phyloP scores from a whole-genome alignment of 1,140 invertebrate species.

The Riptortus pedestris region DNA sequence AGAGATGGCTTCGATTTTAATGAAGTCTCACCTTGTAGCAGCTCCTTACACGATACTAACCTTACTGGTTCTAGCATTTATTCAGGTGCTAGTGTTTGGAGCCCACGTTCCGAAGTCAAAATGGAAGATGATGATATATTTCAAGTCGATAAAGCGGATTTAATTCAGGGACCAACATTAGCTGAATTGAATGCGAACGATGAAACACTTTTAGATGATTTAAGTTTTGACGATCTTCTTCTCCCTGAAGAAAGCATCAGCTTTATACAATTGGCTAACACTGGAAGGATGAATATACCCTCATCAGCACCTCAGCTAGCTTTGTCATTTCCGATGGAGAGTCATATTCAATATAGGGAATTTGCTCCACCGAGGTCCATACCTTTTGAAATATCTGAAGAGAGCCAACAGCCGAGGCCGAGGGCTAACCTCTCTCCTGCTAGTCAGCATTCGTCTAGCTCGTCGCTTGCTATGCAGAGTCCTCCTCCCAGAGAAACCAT shows the following conservation, averaged over 20 bases:
- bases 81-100: conserved; percentile 40
- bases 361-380: background rate
- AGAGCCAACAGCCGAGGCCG: background rate
- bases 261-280: conserved; percentile 31
- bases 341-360: conserved; percentile 20
- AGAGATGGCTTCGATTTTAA: conserved; percentile 40
- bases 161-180: conserved; percentile 71
- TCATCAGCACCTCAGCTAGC: conserved; percentile 12
- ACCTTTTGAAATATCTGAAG: conserved; percentile 1
- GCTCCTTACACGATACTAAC: conserved; percentile 40
- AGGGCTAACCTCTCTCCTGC: conserved; percentile 12
- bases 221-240: conserved; percentile 75
- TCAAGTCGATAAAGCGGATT: conserved; percentile 76
- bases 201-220: conserved; percentile 61
- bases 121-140: conserved; percentile 83
- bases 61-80: conserved; percentile 38
- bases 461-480: conserved; percentile 18
- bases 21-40: conserved; percentile 36
- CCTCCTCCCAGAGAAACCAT: conserved; percentile 5
- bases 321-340: conserved; percentile 31
- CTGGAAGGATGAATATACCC: background rate
- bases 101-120: conserved; percentile 48
- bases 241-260: conserved; percentile 54
- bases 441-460: conserved; percentile 23
- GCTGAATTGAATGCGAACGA: conserved; percentile 79